Conservation (phyloP, 2,888 invertebrate species). For the Papilio demoleus region DNA sequence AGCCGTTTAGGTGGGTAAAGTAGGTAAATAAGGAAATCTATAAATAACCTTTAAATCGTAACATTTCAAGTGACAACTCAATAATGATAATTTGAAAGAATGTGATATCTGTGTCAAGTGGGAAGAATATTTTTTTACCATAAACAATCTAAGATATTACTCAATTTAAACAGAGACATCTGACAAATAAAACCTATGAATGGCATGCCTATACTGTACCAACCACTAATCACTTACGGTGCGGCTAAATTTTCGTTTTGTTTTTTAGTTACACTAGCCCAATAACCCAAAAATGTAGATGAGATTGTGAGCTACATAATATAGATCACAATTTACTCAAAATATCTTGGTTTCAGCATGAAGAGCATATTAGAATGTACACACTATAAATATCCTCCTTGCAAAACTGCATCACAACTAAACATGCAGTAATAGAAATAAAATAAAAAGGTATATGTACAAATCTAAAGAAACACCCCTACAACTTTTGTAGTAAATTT, state of each 20-base stretch:
- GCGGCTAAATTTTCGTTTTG: no score
- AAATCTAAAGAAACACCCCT: slow-evolving; percentile 81
- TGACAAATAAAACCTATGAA: not conserved
- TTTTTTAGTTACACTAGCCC: not conserved
- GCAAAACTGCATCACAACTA: slow-evolving; percentile 18
- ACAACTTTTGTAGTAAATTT: slow-evolving; percentile 73
- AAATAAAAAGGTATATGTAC: slow-evolving; percentile 70
- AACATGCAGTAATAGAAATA: slow-evolving; percentile 12
- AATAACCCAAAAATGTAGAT: no score
- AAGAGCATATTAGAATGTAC: no score
- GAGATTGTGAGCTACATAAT: no score
- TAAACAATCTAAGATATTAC: not conserved
- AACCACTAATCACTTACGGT: no score
- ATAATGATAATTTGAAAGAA: not conserved
- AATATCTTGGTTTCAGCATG: not conserved
- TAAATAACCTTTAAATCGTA: not conserved
- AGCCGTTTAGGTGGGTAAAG: not conserved
- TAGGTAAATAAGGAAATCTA: slow-evolving; percentile 13
- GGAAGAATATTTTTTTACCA: not conserved
- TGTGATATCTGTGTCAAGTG: not conserved
- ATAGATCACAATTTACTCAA: slow-evolving; percentile 13
- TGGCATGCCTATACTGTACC: no score
- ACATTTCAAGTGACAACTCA: not conserved
- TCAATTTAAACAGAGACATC: not conserved
- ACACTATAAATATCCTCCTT: not conserved